phyloP scores from a whole-genome alignment of 1,140 invertebrate genomes.

The Drosophila tropicalis region DNA sequence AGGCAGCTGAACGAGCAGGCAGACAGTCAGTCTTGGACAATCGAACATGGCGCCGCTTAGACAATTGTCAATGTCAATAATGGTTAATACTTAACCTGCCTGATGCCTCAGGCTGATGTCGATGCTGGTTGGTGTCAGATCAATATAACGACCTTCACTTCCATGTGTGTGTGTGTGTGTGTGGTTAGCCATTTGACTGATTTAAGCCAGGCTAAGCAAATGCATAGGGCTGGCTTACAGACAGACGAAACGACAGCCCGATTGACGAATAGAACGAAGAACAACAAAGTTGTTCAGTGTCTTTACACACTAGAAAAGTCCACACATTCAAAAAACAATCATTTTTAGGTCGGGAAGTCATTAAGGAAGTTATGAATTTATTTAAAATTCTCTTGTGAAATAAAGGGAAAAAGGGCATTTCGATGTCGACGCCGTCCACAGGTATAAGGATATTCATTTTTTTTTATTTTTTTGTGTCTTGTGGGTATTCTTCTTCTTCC shows the following conservation, averaged over 20 bases:
- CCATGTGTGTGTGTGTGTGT: too few species aligned
- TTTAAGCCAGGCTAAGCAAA: constrained; percentile 43
- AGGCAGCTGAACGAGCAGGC: background rate
- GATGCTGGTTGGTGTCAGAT: constrained; percentile 61
- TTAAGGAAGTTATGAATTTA: too few species aligned
- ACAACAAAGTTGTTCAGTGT: too few species aligned
- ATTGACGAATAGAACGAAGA: too few species aligned
- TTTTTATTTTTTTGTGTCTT: constrained; percentile 1
- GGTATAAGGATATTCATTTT: constrained; percentile 1
- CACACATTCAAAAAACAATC: too few species aligned
- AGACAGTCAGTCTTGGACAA: constrained; percentile 19
- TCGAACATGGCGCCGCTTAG: constrained; percentile 28
- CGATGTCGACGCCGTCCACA: background rate
- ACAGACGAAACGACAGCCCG: constrained; percentile 3
- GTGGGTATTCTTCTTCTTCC: background rate
- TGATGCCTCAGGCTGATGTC: background rate
- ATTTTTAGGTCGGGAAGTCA: too few species aligned
- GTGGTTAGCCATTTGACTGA: constrained; percentile 73
- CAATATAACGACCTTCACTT: constrained; percentile 66
- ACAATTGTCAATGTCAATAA: constrained; percentile 80
- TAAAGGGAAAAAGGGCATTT: background rate
- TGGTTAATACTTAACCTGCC: constrained; percentile 67
- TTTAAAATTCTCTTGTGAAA: too few species aligned
- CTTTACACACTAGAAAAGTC: too few species aligned
- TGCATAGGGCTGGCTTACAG: background rate